Percentiles rank a stretch among this genome's conserved stretches.
Conservation (phyloP, 2,797 vertebrate species). For the Microtus californicus region DNA sequence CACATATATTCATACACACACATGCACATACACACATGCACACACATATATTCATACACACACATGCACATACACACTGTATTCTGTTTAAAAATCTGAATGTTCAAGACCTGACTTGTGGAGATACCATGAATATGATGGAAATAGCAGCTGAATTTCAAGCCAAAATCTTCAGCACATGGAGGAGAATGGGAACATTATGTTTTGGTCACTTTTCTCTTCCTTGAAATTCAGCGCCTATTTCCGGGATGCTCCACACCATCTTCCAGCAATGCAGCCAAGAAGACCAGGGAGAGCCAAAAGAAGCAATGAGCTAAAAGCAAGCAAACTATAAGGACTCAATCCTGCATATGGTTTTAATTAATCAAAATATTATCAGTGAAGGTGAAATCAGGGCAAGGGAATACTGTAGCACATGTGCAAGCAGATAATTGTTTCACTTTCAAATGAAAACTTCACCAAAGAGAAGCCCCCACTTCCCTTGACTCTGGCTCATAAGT, state of each 20-base stretch:
- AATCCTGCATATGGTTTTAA: background rate
- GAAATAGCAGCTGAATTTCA: background rate
- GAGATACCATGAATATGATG: too few species aligned
- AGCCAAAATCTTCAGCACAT: background rate
- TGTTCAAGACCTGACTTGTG: background rate
- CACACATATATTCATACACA: fast-evolving
- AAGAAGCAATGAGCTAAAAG: background rate
- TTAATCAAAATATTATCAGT: background rate
- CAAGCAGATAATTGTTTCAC: background rate
- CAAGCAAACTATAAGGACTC: background rate
- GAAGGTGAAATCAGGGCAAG: background rate
- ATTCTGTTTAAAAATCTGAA: background rate
- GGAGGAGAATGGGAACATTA: background rate
- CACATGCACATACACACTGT: background rate
- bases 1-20: background rate
- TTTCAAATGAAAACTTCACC: background rate
- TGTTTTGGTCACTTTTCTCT: background rate
- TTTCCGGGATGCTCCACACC: background rate
- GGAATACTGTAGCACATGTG: background rate
- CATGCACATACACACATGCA: background rate
- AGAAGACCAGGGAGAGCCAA: background rate
- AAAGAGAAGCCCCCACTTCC: background rate
- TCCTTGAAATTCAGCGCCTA: background rate
- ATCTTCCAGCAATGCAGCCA: background rate
- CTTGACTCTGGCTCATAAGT: background rate